Evolutionary conservation across 2,113 vertebrate species (phyloP), one percentile per base, ranked within the genome.

Genomic region (Halichoeres trimaculatus): DNA sequence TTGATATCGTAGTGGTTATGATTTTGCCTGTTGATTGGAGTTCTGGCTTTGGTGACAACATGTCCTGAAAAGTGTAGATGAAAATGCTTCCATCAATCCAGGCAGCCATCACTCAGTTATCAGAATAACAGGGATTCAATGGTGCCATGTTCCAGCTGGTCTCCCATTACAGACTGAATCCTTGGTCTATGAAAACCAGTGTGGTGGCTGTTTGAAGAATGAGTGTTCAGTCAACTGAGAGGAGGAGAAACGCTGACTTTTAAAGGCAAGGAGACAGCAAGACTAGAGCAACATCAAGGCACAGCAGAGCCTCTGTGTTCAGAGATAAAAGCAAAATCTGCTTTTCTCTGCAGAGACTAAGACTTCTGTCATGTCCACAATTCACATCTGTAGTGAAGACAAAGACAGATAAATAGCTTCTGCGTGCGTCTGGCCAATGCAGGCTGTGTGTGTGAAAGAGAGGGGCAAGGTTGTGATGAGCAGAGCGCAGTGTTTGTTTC

Each of bases 381-480:
- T 22, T 53, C 38, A 17, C 60, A 80, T 84, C 83, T 56, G 47
- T 16, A 51, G 8, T 8, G 9, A 34, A 34, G 23, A 54, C 8
- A 40, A 19, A 70, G 50, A 26, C 13, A 64, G 54, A 63, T 65
- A 66, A 47, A 77, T 24, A 45, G 48, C 16, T 13, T 16, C 12
- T 24, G 0, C 23, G 23, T 20, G 54, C 58, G 38, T 57, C 12
- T 71, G 48, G 35, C 60, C n/a, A 19, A 35, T 41, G 45, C 30
- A 45, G 34, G 40, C 30, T 59, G 52, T 17, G 11, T 23, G 20
- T 22, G 56, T 26, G n/a, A 38, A 10, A 59, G 19, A 43, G 47
- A 59, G 55, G 35, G 43, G 60, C 12, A 0, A 17, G 73, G 58
- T 13, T 54, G 63, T 34, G 80, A 85, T 81, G 79, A 85, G 72